Base-by-base conservation (phyloP, 2,113 vertebrate species). In the Empidonax alnorum region DNA sequence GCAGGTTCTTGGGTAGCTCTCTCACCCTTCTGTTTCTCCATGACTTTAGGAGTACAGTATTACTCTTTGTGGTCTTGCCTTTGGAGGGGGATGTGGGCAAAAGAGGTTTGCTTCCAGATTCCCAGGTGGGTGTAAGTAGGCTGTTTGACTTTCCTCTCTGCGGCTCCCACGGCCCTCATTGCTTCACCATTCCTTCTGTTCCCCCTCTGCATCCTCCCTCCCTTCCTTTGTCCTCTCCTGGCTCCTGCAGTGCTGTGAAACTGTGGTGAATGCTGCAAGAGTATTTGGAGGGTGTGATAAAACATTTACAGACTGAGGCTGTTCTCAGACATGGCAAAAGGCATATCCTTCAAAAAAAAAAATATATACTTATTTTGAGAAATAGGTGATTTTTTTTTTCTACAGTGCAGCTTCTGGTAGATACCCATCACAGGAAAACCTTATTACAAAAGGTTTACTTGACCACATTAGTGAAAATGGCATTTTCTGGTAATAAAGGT, bases 11-110 rank as follows among this genome's bases (percentile, higher is more conserved):
- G 35, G 73, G 41, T 58, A 30, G 4, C 22, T 33, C 33, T 30
- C 14, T 8, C 14, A 3, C 8, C 20, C 8, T 39, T 9, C 6
- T 2, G 0, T 44, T 66, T 49, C 31, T 24, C n/a, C 24, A 4
- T 58, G 7, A 6, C 27, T 58, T 30, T 37, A 61, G 41, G 25
- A 61, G 37, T 33, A 13, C 0, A 4, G 4, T 12, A 14, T 50
- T 49, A 14, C 10, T 67, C 16, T 39, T 23, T 35, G 19, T 13
- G 5, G 4, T 23, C 47, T 53, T 83, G 46, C 37, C 3, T 1
- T 3, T 41, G 50, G 37, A 52, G 50, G n/a, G 71, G 12, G 66
- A 46, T 68, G 27, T 76, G 37, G 35, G 46, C 21, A 16, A 27
- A 62, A 59, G 12, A 25, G 16, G 1, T 31, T 77, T n/a, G 7